phyloP scores from a whole-genome alignment of 2,113 vertebrate species.

The Oryzias curvinotus region DNA sequence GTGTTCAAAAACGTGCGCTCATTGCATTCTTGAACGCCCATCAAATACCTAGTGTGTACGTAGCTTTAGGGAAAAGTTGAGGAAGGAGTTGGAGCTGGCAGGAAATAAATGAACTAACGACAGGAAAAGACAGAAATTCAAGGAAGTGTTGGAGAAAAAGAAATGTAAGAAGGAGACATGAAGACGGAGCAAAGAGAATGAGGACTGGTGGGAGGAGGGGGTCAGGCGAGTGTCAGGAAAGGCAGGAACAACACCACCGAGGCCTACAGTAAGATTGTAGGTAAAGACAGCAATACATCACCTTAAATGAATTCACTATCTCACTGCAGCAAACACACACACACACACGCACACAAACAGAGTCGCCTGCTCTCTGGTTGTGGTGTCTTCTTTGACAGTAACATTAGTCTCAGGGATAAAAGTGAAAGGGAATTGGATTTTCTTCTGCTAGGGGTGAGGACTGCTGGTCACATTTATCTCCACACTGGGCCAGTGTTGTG shows the following conservation, averaged over 20 bases:
- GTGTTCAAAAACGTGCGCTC: too few species aligned
- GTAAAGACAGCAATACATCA: slow-evolving; percentile 80
- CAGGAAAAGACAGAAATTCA: background rate
- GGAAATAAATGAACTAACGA: background rate
- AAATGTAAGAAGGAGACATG: background rate
- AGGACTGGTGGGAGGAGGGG: slow-evolving; percentile 6
- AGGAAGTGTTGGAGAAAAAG: background rate
- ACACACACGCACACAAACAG: slow-evolving; percentile 46
- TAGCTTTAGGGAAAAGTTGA: background rate
- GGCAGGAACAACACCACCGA: slow-evolving; percentile 66
- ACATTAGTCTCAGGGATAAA: slow-evolving; percentile 82
- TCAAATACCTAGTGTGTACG: too few species aligned
- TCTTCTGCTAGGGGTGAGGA: slow-evolving; percentile 75
- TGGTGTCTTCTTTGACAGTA: slow-evolving; percentile 77
- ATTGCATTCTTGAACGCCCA: too few species aligned
- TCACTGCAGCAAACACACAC: slow-evolving; percentile 66
- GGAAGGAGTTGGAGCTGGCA: background rate
- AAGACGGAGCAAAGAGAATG: background rate
- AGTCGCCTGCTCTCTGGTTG: slow-evolving; percentile 65
- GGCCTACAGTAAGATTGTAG: slow-evolving; percentile 68
- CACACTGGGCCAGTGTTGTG: slow-evolving; percentile 50
- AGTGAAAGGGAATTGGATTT: slow-evolving; percentile 78
- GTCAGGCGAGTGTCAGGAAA: slow-evolving; percentile 53
- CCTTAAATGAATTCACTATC: slow-evolving; percentile 83
- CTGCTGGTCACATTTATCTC: slow-evolving; percentile 75